Evolutionary conservation across 1,140 invertebrate genomes (phyloP).

Genomic region (Caenorhabditis latens): DNA sequence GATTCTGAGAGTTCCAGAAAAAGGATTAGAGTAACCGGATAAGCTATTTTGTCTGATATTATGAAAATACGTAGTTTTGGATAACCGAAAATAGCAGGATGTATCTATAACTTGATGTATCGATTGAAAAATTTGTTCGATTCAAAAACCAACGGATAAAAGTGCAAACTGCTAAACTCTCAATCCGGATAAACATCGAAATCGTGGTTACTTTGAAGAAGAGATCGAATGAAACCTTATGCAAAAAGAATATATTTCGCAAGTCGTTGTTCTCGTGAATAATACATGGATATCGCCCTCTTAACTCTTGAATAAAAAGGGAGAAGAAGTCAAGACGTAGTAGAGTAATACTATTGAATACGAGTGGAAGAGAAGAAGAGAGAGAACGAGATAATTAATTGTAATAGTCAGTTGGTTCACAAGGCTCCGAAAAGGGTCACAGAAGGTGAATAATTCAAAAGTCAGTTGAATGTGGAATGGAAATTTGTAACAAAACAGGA

Average conservation of each 20-base stretch:
- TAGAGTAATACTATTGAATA: neutral
- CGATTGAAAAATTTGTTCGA: too few relatives aligned
- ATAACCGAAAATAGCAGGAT: too few relatives aligned
- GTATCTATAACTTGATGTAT: too few relatives aligned
- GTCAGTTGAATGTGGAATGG: neutral
- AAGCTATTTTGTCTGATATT: too few relatives aligned
- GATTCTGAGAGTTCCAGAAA: too few relatives aligned
- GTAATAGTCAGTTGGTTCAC: neutral
- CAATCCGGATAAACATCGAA: too few relatives aligned
- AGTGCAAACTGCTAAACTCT: neutral
- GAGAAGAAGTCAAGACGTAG: neutral
- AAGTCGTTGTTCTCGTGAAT: neutral
- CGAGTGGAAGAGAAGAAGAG: neutral
- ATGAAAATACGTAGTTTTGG: too few relatives aligned
- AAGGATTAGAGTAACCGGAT: too few relatives aligned
- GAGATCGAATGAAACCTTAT: neutral
- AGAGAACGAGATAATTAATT: slow-evolving; percentile 23
- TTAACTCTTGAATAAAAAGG: neutral
- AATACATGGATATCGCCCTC: neutral
- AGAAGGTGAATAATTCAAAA: slow-evolving; percentile 17
- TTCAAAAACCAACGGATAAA: neutral
- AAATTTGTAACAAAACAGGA: neutral
- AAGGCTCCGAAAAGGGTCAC: neutral
- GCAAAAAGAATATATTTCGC: neutral
- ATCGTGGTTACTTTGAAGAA: neutral